Evolutionary conservation across 2,113 vertebrate genomes (phyloP).

Genomic region (Gobio gobio): DNA sequence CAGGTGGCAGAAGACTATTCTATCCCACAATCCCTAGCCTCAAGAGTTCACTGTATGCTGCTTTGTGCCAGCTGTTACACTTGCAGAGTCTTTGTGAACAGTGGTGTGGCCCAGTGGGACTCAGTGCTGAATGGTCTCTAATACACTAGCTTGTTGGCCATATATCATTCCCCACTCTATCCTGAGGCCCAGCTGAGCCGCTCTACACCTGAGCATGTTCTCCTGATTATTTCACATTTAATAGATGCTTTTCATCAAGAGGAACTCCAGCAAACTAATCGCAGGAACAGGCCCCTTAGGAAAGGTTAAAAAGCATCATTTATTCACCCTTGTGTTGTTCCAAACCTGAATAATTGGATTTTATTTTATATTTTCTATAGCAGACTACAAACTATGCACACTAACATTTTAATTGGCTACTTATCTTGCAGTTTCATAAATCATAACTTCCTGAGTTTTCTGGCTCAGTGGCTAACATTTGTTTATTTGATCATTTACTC

Average conservation of each 20-base stretch:
- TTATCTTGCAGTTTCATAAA: background rate
- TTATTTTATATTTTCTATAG: background rate
- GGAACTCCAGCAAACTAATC: background rate
- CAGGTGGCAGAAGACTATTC: background rate
- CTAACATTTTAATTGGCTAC: constrained; percentile 17
- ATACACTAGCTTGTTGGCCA: background rate
- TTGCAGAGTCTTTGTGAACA: constrained; percentile 13
- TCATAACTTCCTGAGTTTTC: background rate
- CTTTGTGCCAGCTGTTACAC: constrained; percentile 16
- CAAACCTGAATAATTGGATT: background rate
- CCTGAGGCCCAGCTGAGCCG: background rate
- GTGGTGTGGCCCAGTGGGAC: background rate
- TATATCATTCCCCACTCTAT: constrained; percentile 17
- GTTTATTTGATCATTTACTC: background rate
- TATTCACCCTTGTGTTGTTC: background rate
- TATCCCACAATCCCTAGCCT: constrained; percentile 5
- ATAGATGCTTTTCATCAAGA: background rate
- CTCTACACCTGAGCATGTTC: constrained; percentile 6
- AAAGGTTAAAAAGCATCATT: background rate
- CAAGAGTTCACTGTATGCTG: constrained; percentile 1
- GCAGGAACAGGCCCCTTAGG: background rate
- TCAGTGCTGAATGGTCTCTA: constrained; percentile 1
- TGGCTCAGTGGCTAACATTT: background rate
- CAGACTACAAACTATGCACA: background rate
- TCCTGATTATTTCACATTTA: constrained; percentile 10